Conservation (phyloP, 64 coral and sea anemone species). For the Stichodactyla mertensii region DNA sequence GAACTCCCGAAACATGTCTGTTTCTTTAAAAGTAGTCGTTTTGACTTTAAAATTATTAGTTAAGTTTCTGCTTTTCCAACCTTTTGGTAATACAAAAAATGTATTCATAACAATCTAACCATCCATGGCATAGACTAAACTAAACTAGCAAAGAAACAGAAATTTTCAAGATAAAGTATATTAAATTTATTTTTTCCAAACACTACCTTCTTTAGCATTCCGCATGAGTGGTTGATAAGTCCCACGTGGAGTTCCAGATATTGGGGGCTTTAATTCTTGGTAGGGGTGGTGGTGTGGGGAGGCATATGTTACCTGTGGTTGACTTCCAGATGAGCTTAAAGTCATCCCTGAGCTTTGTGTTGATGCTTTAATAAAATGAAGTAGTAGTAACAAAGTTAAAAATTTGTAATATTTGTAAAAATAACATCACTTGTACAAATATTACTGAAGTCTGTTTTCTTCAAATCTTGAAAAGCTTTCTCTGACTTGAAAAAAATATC, state of each 20-base stretch:
- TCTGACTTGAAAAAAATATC: too few relatives aligned
- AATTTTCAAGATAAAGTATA: not conserved
- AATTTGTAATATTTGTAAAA: not conserved
- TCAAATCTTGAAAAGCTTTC: too few relatives aligned
- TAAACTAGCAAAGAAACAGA: too few relatives aligned
- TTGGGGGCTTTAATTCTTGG: slow-evolving; percentile 17
- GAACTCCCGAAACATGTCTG: too few relatives aligned
- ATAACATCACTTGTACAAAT: too few relatives aligned
- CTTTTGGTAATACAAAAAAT: too few relatives aligned
- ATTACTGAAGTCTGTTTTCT: too few relatives aligned
- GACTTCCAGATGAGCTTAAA: not conserved
- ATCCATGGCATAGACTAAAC: too few relatives aligned
- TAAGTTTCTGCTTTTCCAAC: too few relatives aligned
- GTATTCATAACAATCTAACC: too few relatives aligned
- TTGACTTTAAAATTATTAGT: too few relatives aligned
- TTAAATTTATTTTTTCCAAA: not conserved
- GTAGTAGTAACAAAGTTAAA: not conserved
- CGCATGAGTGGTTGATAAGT: not conserved
- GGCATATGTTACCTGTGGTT: slow-evolving; percentile 1
- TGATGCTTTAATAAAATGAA: not conserved
- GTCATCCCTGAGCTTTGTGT: not conserved
- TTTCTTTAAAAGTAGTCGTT: too few relatives aligned
- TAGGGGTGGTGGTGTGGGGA: slow-evolving; percentile 22
- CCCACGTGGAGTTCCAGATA: not conserved
- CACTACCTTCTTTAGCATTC: not conserved